These are phyloP conservation scores for Pangasius mekongensis DNA, from an alignment of 2,797 vertebrate species.

Conservation along the genomic window DNA sequence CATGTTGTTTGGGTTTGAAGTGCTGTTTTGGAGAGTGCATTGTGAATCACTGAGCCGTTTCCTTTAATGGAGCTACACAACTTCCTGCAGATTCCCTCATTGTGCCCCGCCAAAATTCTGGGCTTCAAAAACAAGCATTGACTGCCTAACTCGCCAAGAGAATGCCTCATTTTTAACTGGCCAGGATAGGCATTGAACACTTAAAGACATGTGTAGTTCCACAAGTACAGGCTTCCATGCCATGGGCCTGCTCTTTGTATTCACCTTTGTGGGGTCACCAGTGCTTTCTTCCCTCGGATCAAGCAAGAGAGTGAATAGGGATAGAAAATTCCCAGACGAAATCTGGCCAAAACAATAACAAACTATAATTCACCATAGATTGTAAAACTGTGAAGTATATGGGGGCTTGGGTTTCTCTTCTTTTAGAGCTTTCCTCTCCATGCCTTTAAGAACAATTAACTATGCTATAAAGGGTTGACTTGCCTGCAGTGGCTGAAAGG, in stretches of 20 bases:
- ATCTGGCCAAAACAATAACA: conserved; percentile 53
- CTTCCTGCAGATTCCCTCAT: conserved; percentile 70
- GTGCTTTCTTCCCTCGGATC: conserved; percentile 42
- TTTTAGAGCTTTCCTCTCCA: conserved; percentile 58
- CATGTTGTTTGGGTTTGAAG: conserved; percentile 69
- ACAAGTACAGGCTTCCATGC: conserved; percentile 56
- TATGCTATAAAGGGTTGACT: conserved; percentile 56
- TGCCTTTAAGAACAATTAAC: conserved; percentile 67
- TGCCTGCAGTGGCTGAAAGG: conserved; percentile 52
- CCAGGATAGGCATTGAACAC: conserved; percentile 51
- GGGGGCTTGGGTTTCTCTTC: conserved; percentile 51
- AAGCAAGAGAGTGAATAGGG: conserved; percentile 53
- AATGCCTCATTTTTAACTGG: conserved; percentile 70
- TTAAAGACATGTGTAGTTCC: conserved; percentile 58
- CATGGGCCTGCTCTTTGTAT: conserved; percentile 61
- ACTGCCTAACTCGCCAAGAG: conserved; percentile 57
- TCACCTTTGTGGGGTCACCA: conserved; percentile 53
- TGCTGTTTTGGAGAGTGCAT: conserved; percentile 68
- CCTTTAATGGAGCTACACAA: conserved; percentile 72
- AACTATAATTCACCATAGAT: conserved; percentile 63
- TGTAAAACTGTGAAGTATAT: conserved; percentile 63
- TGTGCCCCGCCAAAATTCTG: conserved; percentile 65
- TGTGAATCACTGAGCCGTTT: conserved; percentile 74
- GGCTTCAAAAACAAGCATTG: conserved; percentile 66
- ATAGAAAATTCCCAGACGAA: conserved; percentile 47